Evolutionary conservation across 2,797 vertebrate species (phyloP), one percentile per base, ranked within the genome.

Genomic region (Sebastes itinus): DNA sequence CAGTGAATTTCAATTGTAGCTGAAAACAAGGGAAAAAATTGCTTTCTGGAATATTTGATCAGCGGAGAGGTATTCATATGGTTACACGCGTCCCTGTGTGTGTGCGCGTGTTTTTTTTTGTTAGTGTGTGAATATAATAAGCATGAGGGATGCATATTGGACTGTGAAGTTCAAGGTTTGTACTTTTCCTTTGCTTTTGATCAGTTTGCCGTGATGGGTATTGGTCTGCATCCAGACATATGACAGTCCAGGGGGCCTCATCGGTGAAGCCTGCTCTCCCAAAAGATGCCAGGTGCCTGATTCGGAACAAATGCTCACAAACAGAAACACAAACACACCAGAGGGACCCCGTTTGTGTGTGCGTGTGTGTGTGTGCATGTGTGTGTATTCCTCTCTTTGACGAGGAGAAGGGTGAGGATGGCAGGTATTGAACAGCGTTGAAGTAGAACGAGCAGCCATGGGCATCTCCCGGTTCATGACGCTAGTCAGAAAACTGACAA

Each of bases 401-500:
- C 74, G 86, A 35, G 61, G 28, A 55, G 80, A 81, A 68, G 81
- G 86, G 78, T 73, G 64, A 82, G 77, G 84, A 70, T 89, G 88
- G 91, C 91, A 90, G 91, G 88, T 91, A 89, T 77, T 88, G 92
- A 89, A 83, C 92, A 89, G 92, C 80, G 86, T 77, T 86, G 84
- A 83, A 89, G 92, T 92, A 93, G 92, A 93, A 92, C 88, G 72
- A 80, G 89, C 93, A 92, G 88, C 86, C 94, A 89, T 89, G 92
- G 90, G 92, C 91, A 95, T 94, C 93, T 92, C 90, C 85, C 66
- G 88, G 84, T 92, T 94, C 88, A 90, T 90, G 93, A 90, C 86
- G 85, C 90, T 89, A 93, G 92, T 96, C 95, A 95, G 89, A 92
- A 94, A 96, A 92, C 90, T 96, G 95, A 96, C 95, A 93, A 92